Evolutionary conservation across 1,140 invertebrate genomes (phyloP).

Genomic region (Hyposmocoma kahamanoa): DNA sequence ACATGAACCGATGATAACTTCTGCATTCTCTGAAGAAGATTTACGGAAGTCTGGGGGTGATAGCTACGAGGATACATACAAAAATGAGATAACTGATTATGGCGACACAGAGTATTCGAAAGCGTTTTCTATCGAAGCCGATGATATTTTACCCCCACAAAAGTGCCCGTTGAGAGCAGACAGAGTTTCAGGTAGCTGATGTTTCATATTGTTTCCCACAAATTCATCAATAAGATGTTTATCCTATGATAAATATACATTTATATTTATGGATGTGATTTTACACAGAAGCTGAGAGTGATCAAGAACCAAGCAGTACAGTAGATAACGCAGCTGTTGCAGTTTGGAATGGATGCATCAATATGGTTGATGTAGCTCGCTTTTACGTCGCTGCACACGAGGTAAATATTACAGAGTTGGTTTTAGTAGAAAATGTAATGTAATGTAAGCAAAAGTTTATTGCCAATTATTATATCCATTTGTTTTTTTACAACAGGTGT

Average conservation of each 20-base stretch:
- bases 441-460: neutral
- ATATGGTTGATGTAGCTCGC: conserved; percentile 93
- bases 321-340: conserved; percentile 67
- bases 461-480: neutral
- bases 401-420: conserved; percentile 68
- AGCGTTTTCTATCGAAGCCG: conserved; percentile 40
- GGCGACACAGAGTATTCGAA: conserved; percentile 37
- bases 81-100: conserved; percentile 40
- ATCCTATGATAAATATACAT: neutral
- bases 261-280: conserved; percentile 8
- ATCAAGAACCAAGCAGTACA: conserved; percentile 77
- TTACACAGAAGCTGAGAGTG: conserved; percentile 71
- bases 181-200: conserved; percentile 51
- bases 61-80: conserved; percentile 52
- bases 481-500: conserved; percentile 49
- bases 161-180: conserved; percentile 53
- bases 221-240: neutral
- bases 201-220: too few species aligned
- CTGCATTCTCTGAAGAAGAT: conserved; percentile 63
- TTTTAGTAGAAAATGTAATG: conserved; percentile 1
- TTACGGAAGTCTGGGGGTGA: conserved; percentile 57
- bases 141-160: conserved; percentile 27
- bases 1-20: conserved; percentile 66
- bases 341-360: conserved; percentile 91
- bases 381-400: conserved; percentile 89